These are phyloP conservation scores for Volucella inflata DNA, from an alignment of 2,888 invertebrate species.

Conservation along the genomic window DNA sequence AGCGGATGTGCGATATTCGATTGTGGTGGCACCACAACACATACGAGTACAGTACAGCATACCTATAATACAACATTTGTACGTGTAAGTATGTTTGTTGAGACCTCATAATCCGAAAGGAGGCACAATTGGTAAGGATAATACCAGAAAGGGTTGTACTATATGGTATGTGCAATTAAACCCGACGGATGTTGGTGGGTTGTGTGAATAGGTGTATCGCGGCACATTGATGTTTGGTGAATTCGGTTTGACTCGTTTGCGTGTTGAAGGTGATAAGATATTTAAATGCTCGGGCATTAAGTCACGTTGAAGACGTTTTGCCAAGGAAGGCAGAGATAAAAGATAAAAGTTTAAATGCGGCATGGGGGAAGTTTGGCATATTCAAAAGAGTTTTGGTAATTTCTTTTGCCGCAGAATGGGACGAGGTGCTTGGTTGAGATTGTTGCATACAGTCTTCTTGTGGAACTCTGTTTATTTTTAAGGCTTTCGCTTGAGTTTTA, in stretches of 20 bases:
- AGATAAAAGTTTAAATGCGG: not conserved
- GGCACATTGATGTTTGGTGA: not conserved
- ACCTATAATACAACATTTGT: not conserved
- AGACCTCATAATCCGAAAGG: slow-evolving; percentile 45
- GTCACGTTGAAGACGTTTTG: slow-evolving; percentile 55
- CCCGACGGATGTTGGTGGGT: slow-evolving; percentile 29
- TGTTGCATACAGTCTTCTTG: too few relatives aligned
- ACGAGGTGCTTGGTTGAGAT: too few relatives aligned
- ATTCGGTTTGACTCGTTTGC: slow-evolving; percentile 57
- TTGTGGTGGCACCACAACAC: slow-evolving; percentile 26
- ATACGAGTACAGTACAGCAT: too few relatives aligned
- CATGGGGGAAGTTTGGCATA: not conserved
- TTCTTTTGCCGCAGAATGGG: too few relatives aligned
- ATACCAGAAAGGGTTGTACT: not conserved
- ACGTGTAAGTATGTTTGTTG: slow-evolving; percentile 10
- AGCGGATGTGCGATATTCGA: slow-evolving; percentile 71
- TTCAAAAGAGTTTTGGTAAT: too few relatives aligned
- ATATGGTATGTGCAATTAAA: slow-evolving; percentile 58
- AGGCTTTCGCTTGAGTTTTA: too few relatives aligned
- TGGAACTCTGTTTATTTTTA: too few relatives aligned
- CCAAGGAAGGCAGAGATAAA: not conserved
- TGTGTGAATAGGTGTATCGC: slow-evolving; percentile 4
- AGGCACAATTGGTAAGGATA: not conserved
- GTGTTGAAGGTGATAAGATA: slow-evolving; percentile 67
- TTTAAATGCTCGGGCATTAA: slow-evolving; percentile 54